phyloP scores from a whole-genome alignment of 2,797 vertebrate genomes.

The Gymnothorax reevesii region DNA sequence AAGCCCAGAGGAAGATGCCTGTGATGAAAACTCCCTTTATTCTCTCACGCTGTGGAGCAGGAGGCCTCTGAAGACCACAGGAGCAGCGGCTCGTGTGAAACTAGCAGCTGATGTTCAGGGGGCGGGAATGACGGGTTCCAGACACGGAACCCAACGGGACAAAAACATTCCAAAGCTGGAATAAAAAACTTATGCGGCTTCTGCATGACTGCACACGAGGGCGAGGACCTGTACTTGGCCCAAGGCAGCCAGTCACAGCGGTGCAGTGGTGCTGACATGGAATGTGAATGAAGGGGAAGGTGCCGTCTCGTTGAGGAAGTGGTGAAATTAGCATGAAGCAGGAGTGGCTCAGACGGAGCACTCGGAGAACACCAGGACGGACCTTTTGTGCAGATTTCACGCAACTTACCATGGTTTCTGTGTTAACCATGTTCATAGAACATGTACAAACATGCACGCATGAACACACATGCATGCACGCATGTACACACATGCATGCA shows the following conservation, averaged over 20 bases:
- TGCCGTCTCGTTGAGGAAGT: not conserved
- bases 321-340: not conserved
- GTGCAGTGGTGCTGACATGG: not conserved
- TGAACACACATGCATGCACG: not conserved
- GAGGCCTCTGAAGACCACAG: not conserved
- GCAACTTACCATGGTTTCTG: not conserved
- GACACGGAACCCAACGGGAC: not conserved
- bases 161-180: not conserved
- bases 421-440: not conserved
- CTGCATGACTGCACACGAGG: not conserved
- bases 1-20: not conserved
- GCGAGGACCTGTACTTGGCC: not conserved
- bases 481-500: conserved; percentile 27
- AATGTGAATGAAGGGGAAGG: not conserved
- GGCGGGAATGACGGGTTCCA: not conserved
- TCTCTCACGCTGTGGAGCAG: not conserved
- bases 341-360: not conserved
- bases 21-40: not conserved
- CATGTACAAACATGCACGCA: not conserved
- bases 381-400: not conserved
- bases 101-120: not conserved
- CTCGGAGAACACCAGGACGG: not conserved
- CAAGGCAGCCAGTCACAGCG: not conserved
- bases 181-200: not conserved
- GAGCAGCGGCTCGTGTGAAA: not conserved